A percentile compares a stretch with the other conserved stretches of the same genome.
Conservation (phyloP, 2,888 invertebrate genomes). For the Melieria crassipennis region DNA sequence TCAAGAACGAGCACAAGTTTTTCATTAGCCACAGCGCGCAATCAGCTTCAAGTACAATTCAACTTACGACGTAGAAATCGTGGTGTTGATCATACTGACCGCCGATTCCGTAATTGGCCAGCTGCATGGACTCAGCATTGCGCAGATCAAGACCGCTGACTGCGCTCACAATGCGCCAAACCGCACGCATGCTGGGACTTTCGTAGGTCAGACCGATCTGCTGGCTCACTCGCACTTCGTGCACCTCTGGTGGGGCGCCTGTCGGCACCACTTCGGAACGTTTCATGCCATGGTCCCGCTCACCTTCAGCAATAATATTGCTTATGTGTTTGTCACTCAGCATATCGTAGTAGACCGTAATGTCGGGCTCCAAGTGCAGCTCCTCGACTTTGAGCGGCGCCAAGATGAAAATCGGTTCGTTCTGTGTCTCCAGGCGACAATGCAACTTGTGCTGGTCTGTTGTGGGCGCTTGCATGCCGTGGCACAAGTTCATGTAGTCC, state of each 20-base stretch:
- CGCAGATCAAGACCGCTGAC: slow-evolving; percentile 85
- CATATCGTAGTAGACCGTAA: slow-evolving; percentile 86
- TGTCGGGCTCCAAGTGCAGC: slow-evolving; percentile 78
- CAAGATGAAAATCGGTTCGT: slow-evolving; percentile 74
- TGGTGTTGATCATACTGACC: slow-evolving; percentile 98
- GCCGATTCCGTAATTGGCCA: slow-evolving; percentile 97
- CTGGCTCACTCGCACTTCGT: slow-evolving; percentile 51
- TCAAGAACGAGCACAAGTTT: not conserved
- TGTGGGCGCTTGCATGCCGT: slow-evolving; percentile 42
- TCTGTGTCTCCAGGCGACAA: slow-evolving; percentile 45
- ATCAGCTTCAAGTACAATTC: not conserved
- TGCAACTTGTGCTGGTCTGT: slow-evolving; percentile 2
- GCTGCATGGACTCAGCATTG: slow-evolving; percentile 93
- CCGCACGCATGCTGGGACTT: slow-evolving; percentile 34
- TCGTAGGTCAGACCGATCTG: slow-evolving; percentile 48
- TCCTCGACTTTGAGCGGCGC: slow-evolving; percentile 85
- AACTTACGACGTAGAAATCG: slow-evolving; percentile 81
- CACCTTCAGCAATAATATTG: slow-evolving; percentile 51
- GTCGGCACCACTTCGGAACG: slow-evolving; percentile 42
- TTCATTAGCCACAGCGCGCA: not conserved
- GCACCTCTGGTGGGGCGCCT: not conserved
- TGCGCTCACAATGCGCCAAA: slow-evolving; percentile 66
- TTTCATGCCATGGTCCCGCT: not conserved
- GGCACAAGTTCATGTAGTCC: slow-evolving; percentile 49
- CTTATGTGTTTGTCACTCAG: slow-evolving; percentile 86